Conservation (phyloP, 2,888 invertebrate genomes). For the Dyspetes luteomarginatus region DNA sequence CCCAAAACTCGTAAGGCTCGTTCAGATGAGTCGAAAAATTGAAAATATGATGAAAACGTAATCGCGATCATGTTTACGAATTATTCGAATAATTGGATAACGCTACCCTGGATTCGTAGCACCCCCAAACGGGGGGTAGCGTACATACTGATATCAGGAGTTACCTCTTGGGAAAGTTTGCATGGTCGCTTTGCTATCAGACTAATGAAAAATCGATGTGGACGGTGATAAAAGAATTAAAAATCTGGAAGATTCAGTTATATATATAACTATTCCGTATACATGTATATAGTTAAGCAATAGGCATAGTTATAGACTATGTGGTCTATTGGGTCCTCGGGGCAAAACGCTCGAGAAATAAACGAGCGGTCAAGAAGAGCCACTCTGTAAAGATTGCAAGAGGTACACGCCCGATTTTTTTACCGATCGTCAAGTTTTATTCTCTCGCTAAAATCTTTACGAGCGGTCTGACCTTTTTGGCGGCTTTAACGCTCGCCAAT, state of each 20-base stretch:
- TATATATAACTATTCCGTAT: neutral
- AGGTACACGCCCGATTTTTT: constrained; percentile 63
- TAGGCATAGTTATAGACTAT: too few species aligned
- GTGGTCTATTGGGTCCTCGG: too few species aligned
- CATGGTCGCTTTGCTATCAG: neutral
- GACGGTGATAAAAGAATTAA: neutral
- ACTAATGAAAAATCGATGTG: neutral
- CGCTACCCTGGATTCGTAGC: too few species aligned
- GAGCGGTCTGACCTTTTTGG: constrained; percentile 71
- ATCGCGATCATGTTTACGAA: too few species aligned
- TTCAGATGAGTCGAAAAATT: too few species aligned
- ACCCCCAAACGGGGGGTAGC: too few species aligned
- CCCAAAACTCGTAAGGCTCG: too few species aligned
- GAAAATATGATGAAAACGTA: too few species aligned
- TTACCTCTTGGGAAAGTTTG: neutral
- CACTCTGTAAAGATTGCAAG: constrained; percentile 49
- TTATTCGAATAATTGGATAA: too few species aligned
- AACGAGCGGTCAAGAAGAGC: constrained; percentile 33
- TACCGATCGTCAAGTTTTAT: constrained; percentile 70
- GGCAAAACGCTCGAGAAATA: neutral
- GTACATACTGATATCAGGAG: too few species aligned
- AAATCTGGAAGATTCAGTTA: neutral
- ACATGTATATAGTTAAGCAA: too few species aligned
- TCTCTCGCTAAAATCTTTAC: constrained; percentile 72
- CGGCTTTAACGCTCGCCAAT: constrained; percentile 67